Percentiles rank a stretch among this genome's conserved stretches.
These are phyloP conservation scores for Drosophila sp. DNA, from an alignment of 1,140 invertebrate species.

Conservation along the genomic window DNA sequence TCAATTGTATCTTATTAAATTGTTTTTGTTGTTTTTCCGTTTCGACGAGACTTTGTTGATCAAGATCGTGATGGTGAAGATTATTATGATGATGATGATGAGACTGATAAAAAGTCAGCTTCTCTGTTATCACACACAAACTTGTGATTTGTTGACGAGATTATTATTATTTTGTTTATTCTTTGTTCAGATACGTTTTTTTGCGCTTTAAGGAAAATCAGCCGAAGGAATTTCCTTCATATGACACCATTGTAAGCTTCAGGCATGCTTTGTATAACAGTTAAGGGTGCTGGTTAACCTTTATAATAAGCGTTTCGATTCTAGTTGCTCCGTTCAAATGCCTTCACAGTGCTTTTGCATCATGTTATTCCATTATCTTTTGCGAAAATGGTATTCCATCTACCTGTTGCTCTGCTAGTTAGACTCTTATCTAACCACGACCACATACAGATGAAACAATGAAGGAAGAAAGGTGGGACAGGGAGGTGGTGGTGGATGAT, in stretches of 20 bases:
- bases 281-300: background rate
- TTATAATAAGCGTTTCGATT: background rate
- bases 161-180: conserved; percentile 49
- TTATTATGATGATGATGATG: background rate
- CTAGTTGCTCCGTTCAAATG: too few relatives aligned
- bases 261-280: too few relatives aligned
- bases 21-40: background rate
- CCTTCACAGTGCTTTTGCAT: background rate
- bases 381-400: background rate
- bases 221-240: conserved; percentile 35
- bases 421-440: conserved; percentile 7
- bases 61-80: background rate
- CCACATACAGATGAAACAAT: background rate
- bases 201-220: conserved; percentile 38
- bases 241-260: background rate
- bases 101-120: conserved; percentile 25
- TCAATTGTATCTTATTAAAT: conserved; percentile 53
- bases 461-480: background rate
- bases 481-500: background rate
- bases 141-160: conserved; percentile 59
- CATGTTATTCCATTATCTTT: background rate
- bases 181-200: conserved; percentile 7
- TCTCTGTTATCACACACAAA: conserved; percentile 40
- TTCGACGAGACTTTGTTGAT: conserved; percentile 7
- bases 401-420: conserved; percentile 2